Evolutionary conservation across 1,140 invertebrate species (phyloP).

Genomic region (Euwallacea similis): DNA sequence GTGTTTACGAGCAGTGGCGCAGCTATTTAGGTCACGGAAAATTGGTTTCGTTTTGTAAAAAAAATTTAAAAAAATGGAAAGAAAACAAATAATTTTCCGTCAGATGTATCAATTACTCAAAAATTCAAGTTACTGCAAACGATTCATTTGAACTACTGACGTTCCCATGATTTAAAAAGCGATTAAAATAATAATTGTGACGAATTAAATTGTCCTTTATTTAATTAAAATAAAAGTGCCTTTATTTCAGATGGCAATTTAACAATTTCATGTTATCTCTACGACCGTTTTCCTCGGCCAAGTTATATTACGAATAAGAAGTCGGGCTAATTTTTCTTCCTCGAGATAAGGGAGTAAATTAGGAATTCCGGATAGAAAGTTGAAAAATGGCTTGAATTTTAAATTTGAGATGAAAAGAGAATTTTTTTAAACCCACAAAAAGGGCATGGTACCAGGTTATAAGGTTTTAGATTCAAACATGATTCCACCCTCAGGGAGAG

Average conservation of each 20-base stretch:
- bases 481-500: neutral
- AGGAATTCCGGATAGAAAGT: neutral
- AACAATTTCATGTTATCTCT: constrained; percentile 2
- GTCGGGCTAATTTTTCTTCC: neutral
- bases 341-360: neutral
- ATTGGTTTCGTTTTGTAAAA: neutral
- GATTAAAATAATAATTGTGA: neutral
- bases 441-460: neutral
- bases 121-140: too few relatives aligned
- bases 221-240: neutral
- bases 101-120: too few relatives aligned
- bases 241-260: constrained; percentile 1
- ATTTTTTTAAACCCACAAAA: neutral
- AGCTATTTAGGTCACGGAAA: neutral
- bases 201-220: neutral
- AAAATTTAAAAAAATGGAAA: neutral
- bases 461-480: neutral
- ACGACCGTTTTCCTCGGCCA: neutral
- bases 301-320: neutral
- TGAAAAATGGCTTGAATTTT: neutral
- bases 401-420: neutral
- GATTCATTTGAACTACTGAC: neutral
- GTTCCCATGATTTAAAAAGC: neutral
- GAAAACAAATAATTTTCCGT: neutral
- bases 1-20: neutral